phyloP scores from a whole-genome alignment of 2,888 invertebrate species.

The Cataglyphis rosenhaueri region DNA sequence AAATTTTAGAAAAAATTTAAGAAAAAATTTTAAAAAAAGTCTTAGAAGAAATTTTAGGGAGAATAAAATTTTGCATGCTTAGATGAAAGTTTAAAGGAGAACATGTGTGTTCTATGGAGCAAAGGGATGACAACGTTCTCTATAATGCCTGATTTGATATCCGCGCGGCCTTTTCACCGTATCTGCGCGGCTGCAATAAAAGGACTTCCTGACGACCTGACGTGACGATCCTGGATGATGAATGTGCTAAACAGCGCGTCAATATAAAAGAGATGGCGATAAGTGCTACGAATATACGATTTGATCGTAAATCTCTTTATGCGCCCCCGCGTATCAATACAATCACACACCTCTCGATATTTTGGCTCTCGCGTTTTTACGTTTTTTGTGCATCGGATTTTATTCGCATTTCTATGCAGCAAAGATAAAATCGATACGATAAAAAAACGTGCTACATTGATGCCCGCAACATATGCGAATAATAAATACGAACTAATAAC shows the following conservation, averaged over 20 bases:
- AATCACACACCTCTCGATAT: conserved; percentile 11
- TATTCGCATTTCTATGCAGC: neutral
- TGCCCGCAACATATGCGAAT: neutral
- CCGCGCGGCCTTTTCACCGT: neutral
- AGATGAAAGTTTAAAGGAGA: neutral
- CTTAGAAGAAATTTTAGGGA: neutral
- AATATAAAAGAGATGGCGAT: conserved; percentile 40
- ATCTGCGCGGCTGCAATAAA: conserved; percentile 21
- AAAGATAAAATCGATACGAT: neutral
- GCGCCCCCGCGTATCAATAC: neutral
- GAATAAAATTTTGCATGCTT: neutral
- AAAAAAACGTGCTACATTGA: neutral
- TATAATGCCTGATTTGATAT: conserved; percentile 11
- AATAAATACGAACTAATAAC: neutral
- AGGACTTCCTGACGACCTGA: neutral
- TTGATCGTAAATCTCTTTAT: conserved; percentile 27
- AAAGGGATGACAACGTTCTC: neutral
- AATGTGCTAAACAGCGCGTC: conserved; percentile 40
- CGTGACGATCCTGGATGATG: conserved; percentile 26
- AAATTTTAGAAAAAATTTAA: neutral
- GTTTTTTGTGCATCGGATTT: conserved; percentile 1
- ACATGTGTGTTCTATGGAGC: neutral
- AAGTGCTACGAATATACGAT: conserved; percentile 38
- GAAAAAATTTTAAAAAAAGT: too few relatives aligned
- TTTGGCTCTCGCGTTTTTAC: neutral